Evolutionary conservation across 2,797 vertebrate genomes (phyloP).

Genomic region (Bradypodion pumilum): DNA sequence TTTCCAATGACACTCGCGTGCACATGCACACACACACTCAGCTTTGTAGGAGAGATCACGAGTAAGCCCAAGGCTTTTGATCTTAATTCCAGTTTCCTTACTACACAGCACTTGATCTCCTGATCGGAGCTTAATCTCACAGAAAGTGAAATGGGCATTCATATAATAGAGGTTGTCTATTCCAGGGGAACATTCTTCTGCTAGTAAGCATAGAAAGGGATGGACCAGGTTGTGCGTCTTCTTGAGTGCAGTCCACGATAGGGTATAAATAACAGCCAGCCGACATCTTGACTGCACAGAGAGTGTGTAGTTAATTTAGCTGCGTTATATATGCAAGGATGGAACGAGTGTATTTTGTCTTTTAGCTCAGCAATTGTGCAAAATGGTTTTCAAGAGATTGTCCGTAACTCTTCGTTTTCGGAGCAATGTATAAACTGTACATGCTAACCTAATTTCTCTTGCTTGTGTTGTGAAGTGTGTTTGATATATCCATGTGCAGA

Average conservation of each 20-base stretch:
- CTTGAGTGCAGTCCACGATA: neutral
- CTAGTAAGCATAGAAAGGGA: neutral
- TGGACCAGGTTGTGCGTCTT: neutral
- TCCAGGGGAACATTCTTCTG: too few species aligned
- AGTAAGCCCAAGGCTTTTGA: neutral
- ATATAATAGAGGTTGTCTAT: neutral
- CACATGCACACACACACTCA: too few species aligned
- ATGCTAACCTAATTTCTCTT: neutral
- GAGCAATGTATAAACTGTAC: neutral
- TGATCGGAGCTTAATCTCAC: neutral
- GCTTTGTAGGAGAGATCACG: neutral
- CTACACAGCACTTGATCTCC: neutral
- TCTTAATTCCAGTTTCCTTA: neutral
- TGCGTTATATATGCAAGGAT: neutral
- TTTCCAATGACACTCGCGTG: neutral
- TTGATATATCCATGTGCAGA: neutral
- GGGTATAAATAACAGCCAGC: neutral
- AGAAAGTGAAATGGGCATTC: neutral
- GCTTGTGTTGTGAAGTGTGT: neutral
- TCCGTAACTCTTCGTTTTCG: neutral
- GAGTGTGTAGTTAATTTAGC: neutral
- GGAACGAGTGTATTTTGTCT: neutral
- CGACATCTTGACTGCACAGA: neutral
- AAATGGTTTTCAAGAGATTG: neutral
- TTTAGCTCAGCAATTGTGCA: neutral